These are phyloP conservation scores for Bufo bufo DNA, from an alignment of 2,113 vertebrate genomes.

Conservation along the genomic window DNA sequence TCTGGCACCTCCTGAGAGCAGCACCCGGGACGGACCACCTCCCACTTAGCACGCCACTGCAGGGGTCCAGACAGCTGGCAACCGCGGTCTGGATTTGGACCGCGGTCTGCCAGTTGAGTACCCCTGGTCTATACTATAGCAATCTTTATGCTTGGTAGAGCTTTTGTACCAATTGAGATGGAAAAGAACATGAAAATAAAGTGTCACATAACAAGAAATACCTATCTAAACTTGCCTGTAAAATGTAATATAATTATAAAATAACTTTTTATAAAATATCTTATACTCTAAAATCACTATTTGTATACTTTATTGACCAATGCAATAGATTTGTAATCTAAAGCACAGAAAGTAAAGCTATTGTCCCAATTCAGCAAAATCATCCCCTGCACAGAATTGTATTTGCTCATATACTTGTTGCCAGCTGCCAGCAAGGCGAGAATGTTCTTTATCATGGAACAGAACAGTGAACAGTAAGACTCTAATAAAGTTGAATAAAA, in stretches of 20 bases:
- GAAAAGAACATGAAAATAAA: background rate
- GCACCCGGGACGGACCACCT: too few species aligned
- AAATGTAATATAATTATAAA: background rate
- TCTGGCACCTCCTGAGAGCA: too few species aligned
- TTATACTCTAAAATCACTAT: background rate
- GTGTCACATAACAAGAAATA: background rate
- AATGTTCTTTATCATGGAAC: slow-evolving; percentile 21
- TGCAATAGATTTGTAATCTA: background rate
- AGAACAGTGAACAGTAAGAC: slow-evolving; percentile 11
- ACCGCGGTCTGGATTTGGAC: too few species aligned
- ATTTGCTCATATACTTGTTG: slow-evolving; percentile 25
- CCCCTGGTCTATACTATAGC: background rate
- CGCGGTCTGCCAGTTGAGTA: too few species aligned
- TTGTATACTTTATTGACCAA: background rate
- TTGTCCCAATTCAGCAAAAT: slow-evolving; percentile 6
- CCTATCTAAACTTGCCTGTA: background rate
- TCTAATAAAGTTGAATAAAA: slow-evolving; percentile 17
- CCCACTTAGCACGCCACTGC: too few species aligned
- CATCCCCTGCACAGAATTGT: background rate
- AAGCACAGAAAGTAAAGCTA: background rate
- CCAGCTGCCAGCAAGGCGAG: background rate
- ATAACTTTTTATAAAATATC: background rate
- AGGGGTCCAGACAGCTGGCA: too few species aligned
- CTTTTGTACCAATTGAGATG: background rate
- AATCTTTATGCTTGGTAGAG: background rate